Base-by-base conservation (phyloP, 2,888 invertebrate species). In the Parnassius glacialis region DNA sequence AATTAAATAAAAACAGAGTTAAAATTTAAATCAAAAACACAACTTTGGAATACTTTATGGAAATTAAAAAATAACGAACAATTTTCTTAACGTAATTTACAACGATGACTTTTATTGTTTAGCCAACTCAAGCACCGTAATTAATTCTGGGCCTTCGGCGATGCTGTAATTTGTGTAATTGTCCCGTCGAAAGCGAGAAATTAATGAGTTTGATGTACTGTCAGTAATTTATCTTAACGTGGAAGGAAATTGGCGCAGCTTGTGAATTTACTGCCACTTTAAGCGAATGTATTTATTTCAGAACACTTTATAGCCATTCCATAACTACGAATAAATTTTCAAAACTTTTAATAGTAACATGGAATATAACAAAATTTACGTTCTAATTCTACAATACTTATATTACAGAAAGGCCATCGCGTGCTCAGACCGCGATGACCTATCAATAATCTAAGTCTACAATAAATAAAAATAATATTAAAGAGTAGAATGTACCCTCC, bases 121-220 rank as follows among this genome's bases (percentile, higher is more conserved):
- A 57, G 64, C 56, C 61, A 41, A 55, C 61, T 53, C 43, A 67
- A 79, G 78, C 66, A 68, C 61, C 63, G 59, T 72, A 65, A 64
- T 62, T 61, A 68, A 68, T 67, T 70, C 70, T 73, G 74, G 72
- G 74, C 73, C 67, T 71, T 63, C 67, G 64, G 70, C 72, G 74
- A 73, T 75, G 77, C 77, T 75, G 65, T 71, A 82, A 83, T 83
- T 83, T 80, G 79, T 81, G 80, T 84, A 82, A 84, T 83, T 82
- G 81, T 79, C 69, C 69, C 74, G 75, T 71, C 69, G 77, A 77
- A 79, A 78, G 79, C 75, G 70, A 75, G 74, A 76, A 76, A 84
- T 81, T 83, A 82, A 84, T 81, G 82, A 79, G 74, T 76, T 73
- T 59, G 64, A 65, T 69, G 69, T 68, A 67, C 64, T 64, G 67